phyloP scores from a whole-genome alignment of 2,113 vertebrate species.

The Barbus barbus region DNA sequence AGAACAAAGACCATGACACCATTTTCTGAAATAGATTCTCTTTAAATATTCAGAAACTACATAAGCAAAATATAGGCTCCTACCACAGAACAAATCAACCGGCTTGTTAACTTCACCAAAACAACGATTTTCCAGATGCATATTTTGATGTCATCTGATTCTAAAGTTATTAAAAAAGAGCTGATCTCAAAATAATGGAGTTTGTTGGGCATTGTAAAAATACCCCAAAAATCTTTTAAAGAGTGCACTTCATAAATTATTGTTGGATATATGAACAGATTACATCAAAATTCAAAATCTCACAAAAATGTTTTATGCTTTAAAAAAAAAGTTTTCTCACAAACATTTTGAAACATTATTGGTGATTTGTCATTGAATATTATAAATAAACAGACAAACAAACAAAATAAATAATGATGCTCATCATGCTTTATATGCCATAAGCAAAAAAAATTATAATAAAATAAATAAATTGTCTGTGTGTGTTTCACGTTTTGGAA shows the following conservation, averaged over 20 bases:
- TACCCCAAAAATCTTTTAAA: no score
- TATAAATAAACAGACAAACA: no score
- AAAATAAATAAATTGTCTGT: no score
- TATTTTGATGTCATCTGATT: not conserved
- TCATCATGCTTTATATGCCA: no score
- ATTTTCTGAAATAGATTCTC: conserved; percentile 59
- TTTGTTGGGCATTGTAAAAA: not conserved
- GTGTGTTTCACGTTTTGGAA: not conserved
- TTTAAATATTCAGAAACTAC: conserved; percentile 52
- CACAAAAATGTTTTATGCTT: not conserved
- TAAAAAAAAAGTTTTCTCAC: no score
- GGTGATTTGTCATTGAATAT: no score
- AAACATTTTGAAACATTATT: no score
- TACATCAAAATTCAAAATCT: not conserved
- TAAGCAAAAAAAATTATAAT: no score
- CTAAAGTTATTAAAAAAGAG: not conserved
- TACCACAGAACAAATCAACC: not conserved
- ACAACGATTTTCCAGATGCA: not conserved
- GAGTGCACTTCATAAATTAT: not conserved
- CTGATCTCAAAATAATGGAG: not conserved
- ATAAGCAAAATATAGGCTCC: conserved; percentile 43
- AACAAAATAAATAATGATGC: no score
- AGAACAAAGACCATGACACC: conserved; percentile 46
- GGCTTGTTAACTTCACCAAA: not conserved
- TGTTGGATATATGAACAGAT: no score